phyloP scores from a whole-genome alignment of 2,888 invertebrate species.

The Nudaria mundana region DNA sequence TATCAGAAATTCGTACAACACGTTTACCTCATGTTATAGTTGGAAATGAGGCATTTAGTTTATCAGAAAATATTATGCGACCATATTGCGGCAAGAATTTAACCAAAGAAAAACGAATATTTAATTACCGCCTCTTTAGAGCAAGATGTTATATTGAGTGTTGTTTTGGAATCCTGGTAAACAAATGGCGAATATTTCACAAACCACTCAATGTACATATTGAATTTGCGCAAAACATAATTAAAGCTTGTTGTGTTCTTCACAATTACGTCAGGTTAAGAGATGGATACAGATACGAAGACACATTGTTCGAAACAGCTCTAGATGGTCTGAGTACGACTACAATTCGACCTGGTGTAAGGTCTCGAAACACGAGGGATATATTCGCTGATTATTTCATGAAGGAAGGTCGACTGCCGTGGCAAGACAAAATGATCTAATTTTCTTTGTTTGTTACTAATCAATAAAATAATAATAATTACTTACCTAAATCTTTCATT shows the following conservation, averaged over 20 bases:
- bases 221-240: background rate
- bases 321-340: background rate
- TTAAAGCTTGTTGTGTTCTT: background rate
- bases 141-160: background rate
- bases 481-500: slow-evolving; percentile 9
- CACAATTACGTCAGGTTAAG: no score
- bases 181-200: slow-evolving; percentile 4
- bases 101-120: background rate
- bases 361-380: slow-evolving; percentile 1
- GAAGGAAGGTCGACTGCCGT: slow-evolving; percentile 19
- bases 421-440: slow-evolving; percentile 16
- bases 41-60: background rate
- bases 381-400: slow-evolving; percentile 12
- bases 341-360: background rate
- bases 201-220: background rate
- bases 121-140: background rate
- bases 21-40: background rate
- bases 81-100: background rate
- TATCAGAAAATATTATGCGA: background rate
- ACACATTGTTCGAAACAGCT: slow-evolving; percentile 4
- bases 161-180: slow-evolving; percentile 1
- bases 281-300: background rate
- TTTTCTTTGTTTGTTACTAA: background rate
- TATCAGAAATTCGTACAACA: slow-evolving; percentile 1
- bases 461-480: background rate